Evolutionary conservation across 2,113 vertebrate species (phyloP).

Genomic region (Progne subis): DNA sequence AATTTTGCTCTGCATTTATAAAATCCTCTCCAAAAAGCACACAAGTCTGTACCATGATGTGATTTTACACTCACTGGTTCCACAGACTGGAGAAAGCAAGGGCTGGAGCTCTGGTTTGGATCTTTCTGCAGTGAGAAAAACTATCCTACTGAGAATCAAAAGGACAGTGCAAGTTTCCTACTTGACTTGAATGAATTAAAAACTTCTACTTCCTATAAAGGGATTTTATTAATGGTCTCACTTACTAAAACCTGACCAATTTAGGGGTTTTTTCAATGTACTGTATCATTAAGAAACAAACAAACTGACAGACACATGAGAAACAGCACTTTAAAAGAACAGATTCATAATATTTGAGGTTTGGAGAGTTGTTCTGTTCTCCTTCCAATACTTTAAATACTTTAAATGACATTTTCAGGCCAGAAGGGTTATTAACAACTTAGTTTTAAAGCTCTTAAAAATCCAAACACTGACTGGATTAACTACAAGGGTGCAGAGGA

Average conservation of each 20-base stretch:
- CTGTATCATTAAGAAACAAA: slow-evolving; percentile 32
- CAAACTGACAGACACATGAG: slow-evolving; percentile 31
- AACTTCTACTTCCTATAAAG: neutral
- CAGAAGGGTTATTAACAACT: slow-evolving; percentile 22
- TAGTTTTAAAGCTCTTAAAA: slow-evolving; percentile 59
- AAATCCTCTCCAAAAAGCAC: neutral
- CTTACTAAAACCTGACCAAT: neutral
- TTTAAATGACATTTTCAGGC: slow-evolving; percentile 40
- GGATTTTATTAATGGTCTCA: neutral
- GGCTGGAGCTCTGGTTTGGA: neutral
- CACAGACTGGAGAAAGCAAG: neutral
- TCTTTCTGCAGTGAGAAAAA: neutral
- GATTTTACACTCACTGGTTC: neutral
- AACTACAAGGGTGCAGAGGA: slow-evolving; percentile 46
- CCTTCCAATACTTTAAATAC: slow-evolving; percentile 2
- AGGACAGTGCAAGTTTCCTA: neutral
- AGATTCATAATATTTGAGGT: neutral
- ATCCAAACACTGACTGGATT: slow-evolving; percentile 61
- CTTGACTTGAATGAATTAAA: neutral
- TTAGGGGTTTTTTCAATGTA: neutral
- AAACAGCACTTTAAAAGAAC: slow-evolving; percentile 18
- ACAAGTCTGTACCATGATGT: neutral
- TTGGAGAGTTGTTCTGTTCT: slow-evolving; percentile 25
- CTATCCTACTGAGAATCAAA: neutral
- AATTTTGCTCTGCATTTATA: neutral